phyloP scores from a whole-genome alignment of 2,113 vertebrate species.

The Callionymus lyra region DNA sequence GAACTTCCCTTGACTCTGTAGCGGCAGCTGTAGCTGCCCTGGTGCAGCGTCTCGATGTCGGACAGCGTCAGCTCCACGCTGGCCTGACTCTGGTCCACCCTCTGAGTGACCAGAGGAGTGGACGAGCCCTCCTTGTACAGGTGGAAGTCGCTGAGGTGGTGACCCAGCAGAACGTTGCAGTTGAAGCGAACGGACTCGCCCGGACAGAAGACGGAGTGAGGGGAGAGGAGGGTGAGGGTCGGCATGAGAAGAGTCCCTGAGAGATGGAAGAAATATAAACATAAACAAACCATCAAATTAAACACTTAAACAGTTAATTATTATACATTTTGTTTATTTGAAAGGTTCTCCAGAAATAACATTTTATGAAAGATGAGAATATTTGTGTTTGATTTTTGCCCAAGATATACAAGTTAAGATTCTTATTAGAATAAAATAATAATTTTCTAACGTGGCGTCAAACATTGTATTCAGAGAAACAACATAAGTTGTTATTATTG shows the following conservation, averaged over 20 bases:
- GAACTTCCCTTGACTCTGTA: constrained; percentile 52
- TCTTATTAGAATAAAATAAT: too few species aligned
- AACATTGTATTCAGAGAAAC: too few species aligned
- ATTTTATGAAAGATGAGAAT: too few species aligned
- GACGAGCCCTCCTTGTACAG: constrained; percentile 57
- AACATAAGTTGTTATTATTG: too few species aligned
- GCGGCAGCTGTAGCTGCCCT: constrained; percentile 66
- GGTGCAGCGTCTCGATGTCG: constrained; percentile 55
- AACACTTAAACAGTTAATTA: too few species aligned
- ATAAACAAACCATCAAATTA: not conserved
- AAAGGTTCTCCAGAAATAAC: too few species aligned
- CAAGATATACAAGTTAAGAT: too few species aligned
- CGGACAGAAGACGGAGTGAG: constrained; percentile 50
- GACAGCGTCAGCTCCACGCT: constrained; percentile 56
- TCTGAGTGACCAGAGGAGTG: constrained; percentile 59
- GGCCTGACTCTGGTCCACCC: constrained; percentile 50
- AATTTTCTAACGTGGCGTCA: too few species aligned
- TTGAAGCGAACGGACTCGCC: constrained; percentile 61
- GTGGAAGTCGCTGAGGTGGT: constrained; percentile 59
- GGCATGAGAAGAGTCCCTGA: constrained; percentile 54
- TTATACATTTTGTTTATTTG: too few species aligned
- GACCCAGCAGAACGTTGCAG: constrained; percentile 51
- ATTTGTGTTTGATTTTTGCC: too few species aligned
- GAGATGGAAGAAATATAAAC: not conserved
- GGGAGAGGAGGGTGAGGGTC: constrained; percentile 56